A percentile compares a stretch with the other conserved stretches of the same genome.
Evolutionary conservation across 2,113 vertebrate species (phyloP).

Genomic region (Malurus elegans): DNA sequence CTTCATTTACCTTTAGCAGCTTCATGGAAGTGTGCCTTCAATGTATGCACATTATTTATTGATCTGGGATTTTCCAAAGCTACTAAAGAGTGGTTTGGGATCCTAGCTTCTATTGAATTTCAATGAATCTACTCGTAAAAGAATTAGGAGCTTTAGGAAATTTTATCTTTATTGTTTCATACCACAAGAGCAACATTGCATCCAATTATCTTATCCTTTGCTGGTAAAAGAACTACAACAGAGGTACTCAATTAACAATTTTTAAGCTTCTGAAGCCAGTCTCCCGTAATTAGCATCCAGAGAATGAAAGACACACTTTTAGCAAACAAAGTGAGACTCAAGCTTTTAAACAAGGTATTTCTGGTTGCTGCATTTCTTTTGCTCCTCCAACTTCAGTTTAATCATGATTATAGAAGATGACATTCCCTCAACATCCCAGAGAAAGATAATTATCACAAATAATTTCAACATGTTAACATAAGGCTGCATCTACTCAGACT

Average conservation of each 20-base stretch:
- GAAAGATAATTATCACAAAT: not conserved
- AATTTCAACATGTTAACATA: not conserved
- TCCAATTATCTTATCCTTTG: slow-evolving; percentile 14
- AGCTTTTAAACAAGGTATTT: not conserved
- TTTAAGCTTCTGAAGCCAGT: slow-evolving; percentile 5
- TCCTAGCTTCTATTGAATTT: not conserved
- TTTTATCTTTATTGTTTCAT: slow-evolving; percentile 10
- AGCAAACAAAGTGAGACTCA: not conserved
- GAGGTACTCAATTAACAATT: slow-evolving; percentile 10
- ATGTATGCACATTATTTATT: not conserved
- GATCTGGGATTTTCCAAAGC: slow-evolving; percentile 10
- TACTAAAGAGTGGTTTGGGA: not conserved
- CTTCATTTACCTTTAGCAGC: not conserved
- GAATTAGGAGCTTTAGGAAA: slow-evolving; percentile 12
- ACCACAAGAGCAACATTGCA: not conserved
- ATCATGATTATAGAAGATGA: not conserved
- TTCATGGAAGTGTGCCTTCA: not conserved
- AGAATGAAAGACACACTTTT: slow-evolving; percentile 5
- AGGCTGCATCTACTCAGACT: not conserved
- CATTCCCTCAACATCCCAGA: not conserved
- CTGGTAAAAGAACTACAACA: not conserved
- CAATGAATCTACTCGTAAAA: not conserved
- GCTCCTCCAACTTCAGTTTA: not conserved
- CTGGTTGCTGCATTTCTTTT: not conserved
- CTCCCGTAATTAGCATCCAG: not conserved